These are phyloP conservation scores for Brachypteracias leptosomus DNA, from an alignment of 2,113 vertebrate species.

Conservation along the genomic window DNA sequence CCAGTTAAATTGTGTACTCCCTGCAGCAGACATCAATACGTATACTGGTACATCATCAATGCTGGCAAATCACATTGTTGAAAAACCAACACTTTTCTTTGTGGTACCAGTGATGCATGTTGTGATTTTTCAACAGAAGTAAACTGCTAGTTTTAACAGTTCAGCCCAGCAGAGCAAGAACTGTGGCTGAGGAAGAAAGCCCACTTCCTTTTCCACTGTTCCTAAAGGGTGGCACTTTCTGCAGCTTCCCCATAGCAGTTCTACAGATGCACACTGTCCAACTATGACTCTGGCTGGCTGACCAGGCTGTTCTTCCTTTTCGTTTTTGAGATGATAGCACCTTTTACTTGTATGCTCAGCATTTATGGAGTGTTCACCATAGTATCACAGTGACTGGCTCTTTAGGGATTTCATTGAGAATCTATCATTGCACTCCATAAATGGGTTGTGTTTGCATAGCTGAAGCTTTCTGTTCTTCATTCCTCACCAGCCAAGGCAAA, in stretches of 20 bases:
- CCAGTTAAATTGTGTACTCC: neutral
- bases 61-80: accelerated
- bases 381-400: neutral
- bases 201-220: neutral
- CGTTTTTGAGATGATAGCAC: neutral
- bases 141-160: neutral
- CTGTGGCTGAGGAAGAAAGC: neutral
- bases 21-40: neutral
- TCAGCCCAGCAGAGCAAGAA: neutral
- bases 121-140: neutral
- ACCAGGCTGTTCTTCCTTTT: neutral
- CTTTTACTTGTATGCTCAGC: neutral
- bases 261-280: neutral
- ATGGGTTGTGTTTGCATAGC: neutral
- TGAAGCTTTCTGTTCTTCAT: neutral
- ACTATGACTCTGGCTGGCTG: neutral
- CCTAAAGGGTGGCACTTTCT: neutral
- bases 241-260: neutral
- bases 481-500: neutral
- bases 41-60: neutral
- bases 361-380: neutral
- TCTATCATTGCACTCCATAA: neutral
- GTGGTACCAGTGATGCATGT: neutral
- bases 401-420: neutral
- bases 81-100: neutral